Conservation (phyloP, 1,140 invertebrate genomes). For the Lutraria rhynchaena region DNA sequence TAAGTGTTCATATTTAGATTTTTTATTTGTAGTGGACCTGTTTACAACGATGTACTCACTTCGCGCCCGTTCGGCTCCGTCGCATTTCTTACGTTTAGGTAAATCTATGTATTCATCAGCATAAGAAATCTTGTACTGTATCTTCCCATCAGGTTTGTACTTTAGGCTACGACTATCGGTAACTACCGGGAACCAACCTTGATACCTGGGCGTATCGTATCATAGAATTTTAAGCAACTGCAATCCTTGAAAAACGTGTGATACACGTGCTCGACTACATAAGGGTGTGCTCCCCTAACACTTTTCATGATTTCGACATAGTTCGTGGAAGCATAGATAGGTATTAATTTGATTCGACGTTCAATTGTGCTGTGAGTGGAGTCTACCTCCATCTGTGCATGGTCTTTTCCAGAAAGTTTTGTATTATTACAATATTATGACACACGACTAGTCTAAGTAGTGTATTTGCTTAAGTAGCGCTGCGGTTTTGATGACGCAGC, state of each 20-base stretch:
- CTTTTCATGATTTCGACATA: slow-evolving; percentile 21
- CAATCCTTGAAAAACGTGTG: slow-evolving; percentile 24
- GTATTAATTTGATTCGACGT: slow-evolving; percentile 18
- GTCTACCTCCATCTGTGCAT: slow-evolving; percentile 34
- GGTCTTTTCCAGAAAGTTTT: slow-evolving; percentile 23
- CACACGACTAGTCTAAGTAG: background rate
- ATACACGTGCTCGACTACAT: slow-evolving; percentile 17
- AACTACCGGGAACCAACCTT: slow-evolving; percentile 25
- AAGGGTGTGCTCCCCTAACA: background rate
- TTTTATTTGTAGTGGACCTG: too few species aligned
- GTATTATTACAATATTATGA: slow-evolving; percentile 19
- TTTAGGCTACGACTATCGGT: slow-evolving; percentile 25
- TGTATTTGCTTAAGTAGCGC: slow-evolving; percentile 9
- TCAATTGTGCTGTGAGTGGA: slow-evolving; percentile 18
- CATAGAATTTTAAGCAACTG: slow-evolving; percentile 16
- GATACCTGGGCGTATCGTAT: slow-evolving; percentile 14
- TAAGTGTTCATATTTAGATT: too few species aligned
- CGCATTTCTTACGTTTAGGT: too few species aligned
- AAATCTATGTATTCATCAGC: slow-evolving; percentile 22
- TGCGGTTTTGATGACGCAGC: slow-evolving; percentile 44
- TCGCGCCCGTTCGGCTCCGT: too few species aligned
- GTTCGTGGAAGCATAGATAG: slow-evolving; percentile 24
- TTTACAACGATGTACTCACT: too few species aligned
- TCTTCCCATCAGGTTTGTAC: background rate
- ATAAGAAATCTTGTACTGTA: slow-evolving; percentile 16